Base-by-base conservation (phyloP, 1,140 invertebrate species). In the Cecropterus lyciades region DNA sequence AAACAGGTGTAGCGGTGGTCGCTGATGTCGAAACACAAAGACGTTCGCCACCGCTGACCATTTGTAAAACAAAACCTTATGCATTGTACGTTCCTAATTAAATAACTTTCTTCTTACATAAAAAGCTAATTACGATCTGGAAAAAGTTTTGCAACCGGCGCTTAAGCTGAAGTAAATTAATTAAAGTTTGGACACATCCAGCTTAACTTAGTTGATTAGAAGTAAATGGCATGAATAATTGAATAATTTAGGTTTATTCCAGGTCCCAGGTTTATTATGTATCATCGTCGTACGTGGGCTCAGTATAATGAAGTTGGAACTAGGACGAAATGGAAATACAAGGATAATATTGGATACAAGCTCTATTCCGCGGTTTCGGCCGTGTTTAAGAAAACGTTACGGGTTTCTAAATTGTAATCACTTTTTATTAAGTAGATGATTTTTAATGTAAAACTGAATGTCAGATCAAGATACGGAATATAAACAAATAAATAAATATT, bases 171-270 rank as follows among this genome's bases (percentile, higher is more conserved):
- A 45, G 13, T 52, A 33, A 52, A 52, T 52, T 52, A 52, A 52
- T 52, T 52, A 52, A 52, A 52, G 49, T 52, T 52, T 52, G 24
- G 49, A 27, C 48, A 30, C 27, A 33, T 13, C 49, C 20, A 51
- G 17, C 49, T 52, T 52, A 52, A 52, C 49, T 52, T 55, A 16
- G 51, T 37, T 55, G 51, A 37, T 55, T 55, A 55, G 30, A 55
- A 40, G 33, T 55, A 55, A 55, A n/a, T 55, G 13, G 30, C 14
- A 55, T 55, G 51, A 55, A 55, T 55, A 55, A 55, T 55, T 55
- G 30, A 55, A 55, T 40, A 55, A 55, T 55, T 40, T 40, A 27
- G 49, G 51, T 55, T 37, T 37, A 37, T 37, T 37, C 10, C 9
- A 37, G 33, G 11, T 1, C 11, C 33, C 33, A 37, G 10, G 10